A percentile compares a stretch with the other conserved stretches of the same genome.
Evolutionary conservation across 2,888 invertebrate species (phyloP).

Genomic region (Toxonevra muliebris): DNA sequence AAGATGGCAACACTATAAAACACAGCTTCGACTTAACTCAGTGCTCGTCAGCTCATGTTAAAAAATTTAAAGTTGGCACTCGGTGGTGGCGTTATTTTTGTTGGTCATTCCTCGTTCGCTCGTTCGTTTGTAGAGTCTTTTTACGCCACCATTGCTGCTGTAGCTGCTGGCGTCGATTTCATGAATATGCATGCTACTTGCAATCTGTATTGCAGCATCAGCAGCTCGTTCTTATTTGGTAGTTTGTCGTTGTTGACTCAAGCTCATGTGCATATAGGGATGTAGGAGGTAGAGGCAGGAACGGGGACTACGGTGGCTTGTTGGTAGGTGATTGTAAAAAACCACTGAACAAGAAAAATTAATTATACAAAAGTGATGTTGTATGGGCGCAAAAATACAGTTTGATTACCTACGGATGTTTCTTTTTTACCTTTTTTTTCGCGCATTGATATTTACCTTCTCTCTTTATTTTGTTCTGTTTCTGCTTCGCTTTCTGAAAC

Average conservation of each 20-base stretch:
- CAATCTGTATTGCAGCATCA: not conserved
- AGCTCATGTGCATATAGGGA: not conserved
- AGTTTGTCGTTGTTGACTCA: not conserved
- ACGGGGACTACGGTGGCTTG: not conserved
- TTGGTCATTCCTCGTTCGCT: no score
- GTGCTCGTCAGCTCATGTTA: no score
- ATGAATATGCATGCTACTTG: constrained; percentile 16
- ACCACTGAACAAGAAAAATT: constrained; percentile 64
- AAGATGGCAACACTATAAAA: no score
- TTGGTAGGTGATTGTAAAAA: constrained; percentile 56
- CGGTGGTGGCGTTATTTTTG: no score
- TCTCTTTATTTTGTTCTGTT: no score
- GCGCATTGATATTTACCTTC: not conserved
- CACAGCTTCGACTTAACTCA: no score
- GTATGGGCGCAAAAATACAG: constrained; percentile 14
- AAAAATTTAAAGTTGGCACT: no score
- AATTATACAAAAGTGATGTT: constrained; percentile 62
- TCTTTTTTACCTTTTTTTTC: constrained; percentile 1
- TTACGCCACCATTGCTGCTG: no score
- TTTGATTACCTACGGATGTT: constrained; percentile 6
- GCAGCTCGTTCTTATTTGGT: constrained; percentile 1
- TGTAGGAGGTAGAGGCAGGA: no score
- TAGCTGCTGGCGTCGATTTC: not conserved
- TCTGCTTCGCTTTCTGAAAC: no score
- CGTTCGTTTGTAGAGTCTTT: no score